phyloP scores from a whole-genome alignment of 2,888 invertebrate genomes.

The Drosophila multiciliata region DNA sequence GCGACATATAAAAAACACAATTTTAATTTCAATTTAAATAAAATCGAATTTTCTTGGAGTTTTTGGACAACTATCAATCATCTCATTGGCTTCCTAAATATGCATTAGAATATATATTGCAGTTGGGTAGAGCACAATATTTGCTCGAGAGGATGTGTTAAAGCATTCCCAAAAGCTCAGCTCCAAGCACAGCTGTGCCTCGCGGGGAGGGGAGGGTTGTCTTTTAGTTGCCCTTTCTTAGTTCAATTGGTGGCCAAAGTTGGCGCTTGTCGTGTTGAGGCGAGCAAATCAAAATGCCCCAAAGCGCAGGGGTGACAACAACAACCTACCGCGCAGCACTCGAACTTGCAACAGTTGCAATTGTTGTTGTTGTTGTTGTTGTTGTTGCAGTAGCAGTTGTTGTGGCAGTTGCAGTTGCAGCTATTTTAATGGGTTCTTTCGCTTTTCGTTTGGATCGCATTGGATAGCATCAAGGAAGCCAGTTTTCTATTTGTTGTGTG shows the following conservation, averaged over 20 bases:
- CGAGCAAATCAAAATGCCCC: conserved; percentile 61
- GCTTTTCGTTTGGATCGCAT: conserved; percentile 66
- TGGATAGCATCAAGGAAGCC: conserved; percentile 80
- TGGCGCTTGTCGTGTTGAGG: conserved; percentile 67
- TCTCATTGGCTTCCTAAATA: neutral
- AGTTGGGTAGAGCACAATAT: neutral
- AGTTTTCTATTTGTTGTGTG: conserved; percentile 38
- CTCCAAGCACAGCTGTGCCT: neutral
- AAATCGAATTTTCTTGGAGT: neutral
- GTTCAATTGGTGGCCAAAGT: conserved; percentile 66
- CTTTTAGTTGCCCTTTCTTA: conserved; percentile 1
- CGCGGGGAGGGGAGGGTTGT: neutral
- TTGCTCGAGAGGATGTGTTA: neutral
- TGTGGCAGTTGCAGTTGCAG: conserved; percentile 51
- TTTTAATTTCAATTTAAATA: neutral
- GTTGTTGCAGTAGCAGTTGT: conserved; percentile 43
- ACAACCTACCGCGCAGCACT: conserved; percentile 65
- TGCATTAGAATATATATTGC: neutral
- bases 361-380: conserved; percentile 36
- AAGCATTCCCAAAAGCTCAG: neutral
- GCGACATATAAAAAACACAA: neutral
- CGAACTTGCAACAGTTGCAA: conserved; percentile 39
- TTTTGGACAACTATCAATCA: neutral
- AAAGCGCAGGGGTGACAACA: conserved; percentile 52
- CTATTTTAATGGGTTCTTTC: conserved; percentile 80